Evolutionary conservation across 2,113 vertebrate species (phyloP).

Genomic region (Heloderma charlesbogerti): DNA sequence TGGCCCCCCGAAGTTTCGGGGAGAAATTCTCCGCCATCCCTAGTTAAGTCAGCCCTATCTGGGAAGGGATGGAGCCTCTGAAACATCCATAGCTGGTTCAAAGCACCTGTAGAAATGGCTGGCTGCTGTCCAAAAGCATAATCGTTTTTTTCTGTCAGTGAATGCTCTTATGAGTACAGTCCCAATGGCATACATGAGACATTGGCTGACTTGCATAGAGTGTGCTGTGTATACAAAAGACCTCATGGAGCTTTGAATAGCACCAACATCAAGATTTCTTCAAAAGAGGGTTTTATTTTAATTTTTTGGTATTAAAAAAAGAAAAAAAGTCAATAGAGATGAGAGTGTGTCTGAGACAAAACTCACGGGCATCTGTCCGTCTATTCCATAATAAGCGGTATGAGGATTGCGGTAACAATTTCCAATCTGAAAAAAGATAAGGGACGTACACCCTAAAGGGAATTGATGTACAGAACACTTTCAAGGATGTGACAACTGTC

Average conservation of each 20-base stretch:
- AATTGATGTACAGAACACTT: slow-evolving; percentile 32
- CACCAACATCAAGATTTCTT: background rate
- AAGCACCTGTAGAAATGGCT: background rate
- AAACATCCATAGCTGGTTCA: no score
- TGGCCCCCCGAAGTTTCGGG: no score
- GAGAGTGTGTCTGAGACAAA: background rate
- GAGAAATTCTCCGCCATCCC: no score
- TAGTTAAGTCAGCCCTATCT: no score
- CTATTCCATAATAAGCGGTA: background rate
- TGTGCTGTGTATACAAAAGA: background rate
- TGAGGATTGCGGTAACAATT: background rate
- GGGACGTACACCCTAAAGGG: background rate
- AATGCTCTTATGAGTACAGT: background rate
- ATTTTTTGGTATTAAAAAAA: no score
- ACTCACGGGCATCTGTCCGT: background rate
- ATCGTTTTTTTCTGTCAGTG: background rate
- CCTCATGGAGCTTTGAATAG: background rate
- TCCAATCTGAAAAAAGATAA: background rate
- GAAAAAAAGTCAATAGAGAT: background rate
- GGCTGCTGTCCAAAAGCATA: background rate
- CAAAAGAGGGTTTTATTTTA: background rate
- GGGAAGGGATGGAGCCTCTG: no score
- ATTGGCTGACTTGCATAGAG: background rate
- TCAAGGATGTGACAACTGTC: slow-evolving; percentile 52
- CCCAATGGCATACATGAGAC: background rate